Conservation (phyloP, 2,797 vertebrate genomes). For the Falco concolor region DNA sequence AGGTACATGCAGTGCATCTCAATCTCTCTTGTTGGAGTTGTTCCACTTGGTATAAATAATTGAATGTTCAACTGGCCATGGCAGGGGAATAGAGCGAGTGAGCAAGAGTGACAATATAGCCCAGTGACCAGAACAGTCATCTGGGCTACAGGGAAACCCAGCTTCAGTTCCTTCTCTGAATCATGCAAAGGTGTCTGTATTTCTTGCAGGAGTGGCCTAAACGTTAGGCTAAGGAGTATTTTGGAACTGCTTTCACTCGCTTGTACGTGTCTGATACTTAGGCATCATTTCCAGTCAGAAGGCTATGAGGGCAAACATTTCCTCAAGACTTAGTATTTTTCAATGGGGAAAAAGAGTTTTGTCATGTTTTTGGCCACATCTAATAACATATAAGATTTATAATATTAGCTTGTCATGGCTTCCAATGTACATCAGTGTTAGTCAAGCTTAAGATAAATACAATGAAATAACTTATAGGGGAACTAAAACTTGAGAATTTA, state of each 20-base stretch:
- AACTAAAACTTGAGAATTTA: constrained; percentile 55
- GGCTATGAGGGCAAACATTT: not conserved
- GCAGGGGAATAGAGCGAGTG: not conserved
- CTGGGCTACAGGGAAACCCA: not conserved
- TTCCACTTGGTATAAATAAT: constrained; percentile 30
- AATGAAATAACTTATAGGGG: constrained; percentile 49
- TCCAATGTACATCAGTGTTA: not conserved
- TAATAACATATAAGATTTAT: not conserved
- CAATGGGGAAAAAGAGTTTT: not conserved
- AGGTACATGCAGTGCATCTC: not conserved
- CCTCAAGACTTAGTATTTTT: not conserved
- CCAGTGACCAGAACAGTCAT: not conserved
- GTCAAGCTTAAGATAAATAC: constrained; percentile 23
- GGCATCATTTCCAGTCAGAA: not conserved
- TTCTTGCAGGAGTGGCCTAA: not conserved
- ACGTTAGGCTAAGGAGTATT: not conserved
- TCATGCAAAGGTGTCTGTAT: accelerated
- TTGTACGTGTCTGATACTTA: not conserved
- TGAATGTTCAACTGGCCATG: not conserved
- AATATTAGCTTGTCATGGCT: not conserved
- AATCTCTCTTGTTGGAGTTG: constrained; percentile 2
- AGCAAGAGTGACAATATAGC: not conserved
- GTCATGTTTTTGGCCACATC: not conserved
- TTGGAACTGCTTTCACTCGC: not conserved
- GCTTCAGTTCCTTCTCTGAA: not conserved